Base-by-base conservation (phyloP, 2,888 invertebrate genomes). In the Anodontia alba region DNA sequence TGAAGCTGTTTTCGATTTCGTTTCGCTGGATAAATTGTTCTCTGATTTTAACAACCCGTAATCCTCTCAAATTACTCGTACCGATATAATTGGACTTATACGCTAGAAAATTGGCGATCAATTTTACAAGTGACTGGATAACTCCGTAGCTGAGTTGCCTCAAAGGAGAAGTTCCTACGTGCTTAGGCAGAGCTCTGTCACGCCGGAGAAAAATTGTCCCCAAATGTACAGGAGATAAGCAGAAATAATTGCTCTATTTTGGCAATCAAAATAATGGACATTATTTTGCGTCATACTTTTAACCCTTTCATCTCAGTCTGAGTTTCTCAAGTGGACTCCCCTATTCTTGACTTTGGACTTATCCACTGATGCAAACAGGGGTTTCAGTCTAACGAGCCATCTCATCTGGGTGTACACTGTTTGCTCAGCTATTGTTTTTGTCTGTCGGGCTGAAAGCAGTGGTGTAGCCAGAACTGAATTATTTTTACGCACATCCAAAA, bases 91-190 rank as follows among this genome's bases (percentile, higher is more conserved):
- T 62, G 33, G 62, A 10, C 62, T 33, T 10, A 33, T 62, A 62
- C 33, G 31, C 2, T 62, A 33, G 46, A 54, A 75, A 33, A 51
- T 69, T 75, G 38, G 36, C 51, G 36, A 69, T 75, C 75, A 68
- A 75, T 75, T 75, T 69, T 69, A 51, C 68, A 36, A 23, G 31
- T 17, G 49, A 72, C 51, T 72, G n/a, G 72, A 78, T 78, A 51
- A 26, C 57, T 78, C 42, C 15, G 78, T 78, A 33, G 43, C 51
- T 29, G n/a, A n/a, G 78, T 38, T 43, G 31, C 78, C 46, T 81
- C 81, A 81, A 81, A 81, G 62, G 81, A 29, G 23, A 77, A 43
- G 62, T 77, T 31, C 62, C 81, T n/a, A 5, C 3, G 74, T 77
- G 42, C 57, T 57, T 71, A 62, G 81, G 77, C 81, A 81, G 81